Evolutionary conservation across 2,888 invertebrate genomes (phyloP).

Genomic region (Philonicus albiceps): DNA sequence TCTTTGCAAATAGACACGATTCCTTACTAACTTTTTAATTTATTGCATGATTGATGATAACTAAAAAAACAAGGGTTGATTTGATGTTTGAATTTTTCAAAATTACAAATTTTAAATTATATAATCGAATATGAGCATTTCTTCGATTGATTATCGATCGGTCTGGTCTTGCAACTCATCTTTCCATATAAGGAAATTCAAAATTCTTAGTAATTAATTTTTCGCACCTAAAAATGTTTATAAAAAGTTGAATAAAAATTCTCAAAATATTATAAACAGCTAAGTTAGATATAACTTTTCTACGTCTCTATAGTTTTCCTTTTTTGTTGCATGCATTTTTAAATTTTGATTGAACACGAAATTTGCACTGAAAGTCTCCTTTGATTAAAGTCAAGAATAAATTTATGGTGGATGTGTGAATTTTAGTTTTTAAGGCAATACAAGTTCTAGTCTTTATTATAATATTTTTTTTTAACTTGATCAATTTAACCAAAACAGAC

Average conservation of each 20-base stretch:
- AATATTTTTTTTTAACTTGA: background rate
- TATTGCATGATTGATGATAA: background rate
- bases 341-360: background rate
- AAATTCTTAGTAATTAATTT: background rate
- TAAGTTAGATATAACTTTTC: background rate
- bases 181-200: background rate
- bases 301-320: background rate
- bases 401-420: background rate
- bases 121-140: background rate
- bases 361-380: slow-evolving; percentile 29
- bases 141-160: background rate
- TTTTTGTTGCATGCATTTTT: background rate
- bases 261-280: slow-evolving; percentile 13
- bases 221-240: slow-evolving; percentile 5
- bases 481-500: background rate
- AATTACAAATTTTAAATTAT: background rate
- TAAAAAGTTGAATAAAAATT: background rate
- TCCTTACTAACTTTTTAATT: background rate
- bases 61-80: background rate
- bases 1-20: background rate
- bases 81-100: background rate
- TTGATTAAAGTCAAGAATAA: background rate
- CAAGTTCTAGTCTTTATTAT: background rate
- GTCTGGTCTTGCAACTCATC: background rate
- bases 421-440: background rate